Evolutionary conservation across 2,113 vertebrate genomes (phyloP).

Genomic region (Pterocles orientalis): DNA sequence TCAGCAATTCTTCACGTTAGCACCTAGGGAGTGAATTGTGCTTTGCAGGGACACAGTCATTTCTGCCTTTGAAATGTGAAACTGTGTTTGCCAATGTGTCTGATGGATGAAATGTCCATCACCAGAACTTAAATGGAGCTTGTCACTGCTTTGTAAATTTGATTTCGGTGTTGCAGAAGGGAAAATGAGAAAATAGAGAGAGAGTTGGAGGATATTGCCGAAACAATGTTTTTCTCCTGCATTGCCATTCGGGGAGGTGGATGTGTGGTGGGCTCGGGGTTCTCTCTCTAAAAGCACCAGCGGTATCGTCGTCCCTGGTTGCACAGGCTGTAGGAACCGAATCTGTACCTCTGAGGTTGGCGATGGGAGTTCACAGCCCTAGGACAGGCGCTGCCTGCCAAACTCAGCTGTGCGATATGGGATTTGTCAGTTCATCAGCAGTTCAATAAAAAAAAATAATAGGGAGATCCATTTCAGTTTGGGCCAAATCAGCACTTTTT

Average conservation of each 20-base stretch:
- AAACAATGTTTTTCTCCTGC: neutral
- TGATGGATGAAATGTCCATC: neutral
- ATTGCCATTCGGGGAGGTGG: neutral
- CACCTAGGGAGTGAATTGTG: neutral
- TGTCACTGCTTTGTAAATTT: neutral
- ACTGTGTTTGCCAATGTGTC: neutral
- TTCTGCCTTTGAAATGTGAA: neutral
- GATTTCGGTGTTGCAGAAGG: neutral
- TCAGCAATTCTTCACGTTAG: neutral
- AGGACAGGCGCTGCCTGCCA: neutral
- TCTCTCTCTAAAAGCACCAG: neutral
- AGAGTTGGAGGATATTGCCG: neutral
- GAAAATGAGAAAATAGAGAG: neutral
- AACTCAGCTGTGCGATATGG: neutral
- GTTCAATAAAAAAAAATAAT: neutral
- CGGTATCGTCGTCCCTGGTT: fast-evolving
- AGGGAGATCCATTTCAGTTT: neutral
- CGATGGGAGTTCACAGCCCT: neutral
- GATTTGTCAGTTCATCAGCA: neutral
- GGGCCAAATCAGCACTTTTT: neutral
- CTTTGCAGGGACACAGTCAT: neutral
- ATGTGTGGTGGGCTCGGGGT: fast-evolving
- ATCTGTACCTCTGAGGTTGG: neutral
- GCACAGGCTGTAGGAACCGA: neutral
- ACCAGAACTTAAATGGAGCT: neutral